Evolutionary conservation across 2,888 invertebrate species (phyloP), one percentile per base, ranked within the genome.

Genomic region (Ichneumoninae sp.): DNA sequence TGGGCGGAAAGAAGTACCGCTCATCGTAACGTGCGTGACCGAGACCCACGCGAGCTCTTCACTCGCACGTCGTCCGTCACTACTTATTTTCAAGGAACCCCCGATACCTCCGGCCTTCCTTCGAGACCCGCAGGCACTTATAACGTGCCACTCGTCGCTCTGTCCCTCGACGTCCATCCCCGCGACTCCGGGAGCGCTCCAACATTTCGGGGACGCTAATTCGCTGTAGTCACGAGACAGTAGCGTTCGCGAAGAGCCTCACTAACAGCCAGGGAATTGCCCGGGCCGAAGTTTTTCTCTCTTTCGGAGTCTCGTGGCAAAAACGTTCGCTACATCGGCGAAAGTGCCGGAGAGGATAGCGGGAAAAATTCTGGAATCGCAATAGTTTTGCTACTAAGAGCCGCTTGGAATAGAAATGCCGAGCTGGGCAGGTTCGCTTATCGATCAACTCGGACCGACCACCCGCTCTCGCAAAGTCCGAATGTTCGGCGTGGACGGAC

Each of bases 31-130:
- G 85, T 84, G 86, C 83, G 85, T 85, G 86, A 80, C 85, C 71
- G 52, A 44, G 50, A 68, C 26, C 83, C 76, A 81, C 83, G 83
- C 82, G 40, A 80, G 88, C 86, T 87, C 88, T 79, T 86, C 82
- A 86, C 79, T 78, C 47, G 72, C 66, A 57, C 70, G 70, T 88
- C 85, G 72, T 84, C 80, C 83, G 68, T 86, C 87, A 66, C 86
- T 88, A 86, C 86, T 90, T 89, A 87, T 87, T 86, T 86, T 80
- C 84, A 57, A 82, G 78, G 80, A 72, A 26, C 75, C 82, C 71
- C 40, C 82, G 62, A 68, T 80, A 75, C 44, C 72, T 40, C 69
- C 60, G 47, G 40, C 36, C 36, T 54, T 62, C 74, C 72, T 80
- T 33, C 60, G 60, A 60, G 69, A 47, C 3, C 44, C 62, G 52